Base-by-base conservation (phyloP, 2,113 vertebrate species). In the Embiotoca jacksoni region DNA sequence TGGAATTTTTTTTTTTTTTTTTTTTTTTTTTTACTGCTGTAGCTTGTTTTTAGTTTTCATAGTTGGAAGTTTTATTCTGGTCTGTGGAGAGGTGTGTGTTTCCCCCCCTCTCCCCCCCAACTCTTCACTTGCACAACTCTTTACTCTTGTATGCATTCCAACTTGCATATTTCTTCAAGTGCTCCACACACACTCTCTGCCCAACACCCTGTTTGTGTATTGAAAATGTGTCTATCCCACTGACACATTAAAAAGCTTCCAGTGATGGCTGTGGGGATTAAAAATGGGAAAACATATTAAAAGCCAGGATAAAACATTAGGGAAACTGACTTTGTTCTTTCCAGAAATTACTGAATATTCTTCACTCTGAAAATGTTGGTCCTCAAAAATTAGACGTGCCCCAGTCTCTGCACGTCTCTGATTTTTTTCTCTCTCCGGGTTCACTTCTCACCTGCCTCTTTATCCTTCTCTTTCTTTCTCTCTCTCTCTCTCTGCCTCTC, bases 401-500 rank as follows among this genome's bases (percentile, higher is more conserved):
- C 13, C 11, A 61, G 53, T 84, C 65, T 69, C 58, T 72, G 61
- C 68, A 61, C 68, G 37, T 62, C 46, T 52, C 4, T 0, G 3
- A 23, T 69, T 8, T 57, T 54, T 16, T 30, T 33, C 49, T 65
- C 16, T 54, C 60, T 36, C n/a, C 57, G 53, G 52, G 23, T 76
- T 86, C 2, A 15, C 61, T 8, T 69, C 50, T 44, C 71, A 15
- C 39, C 55, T 23, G 16, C 56, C 60, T 52, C 39, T 23, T 23
- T 23, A 23, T 63, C 32, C 55, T 23, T 53, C 39, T 49, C 50
- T 53, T 54, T 36, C 35, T 15, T 57, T 61, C 58, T 47, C 33
- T 58, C 50, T 75, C 46, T 83, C 67, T 88, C 23, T 23, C 23
- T 23, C 23, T 23, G 23, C 23, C 23, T 23, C 35, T 15, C 61